Percentiles rank a stretch among this genome's conserved stretches.
Evolutionary conservation across 2,888 invertebrate genomes (phyloP).

Genomic region (Melanostoma scalare): DNA sequence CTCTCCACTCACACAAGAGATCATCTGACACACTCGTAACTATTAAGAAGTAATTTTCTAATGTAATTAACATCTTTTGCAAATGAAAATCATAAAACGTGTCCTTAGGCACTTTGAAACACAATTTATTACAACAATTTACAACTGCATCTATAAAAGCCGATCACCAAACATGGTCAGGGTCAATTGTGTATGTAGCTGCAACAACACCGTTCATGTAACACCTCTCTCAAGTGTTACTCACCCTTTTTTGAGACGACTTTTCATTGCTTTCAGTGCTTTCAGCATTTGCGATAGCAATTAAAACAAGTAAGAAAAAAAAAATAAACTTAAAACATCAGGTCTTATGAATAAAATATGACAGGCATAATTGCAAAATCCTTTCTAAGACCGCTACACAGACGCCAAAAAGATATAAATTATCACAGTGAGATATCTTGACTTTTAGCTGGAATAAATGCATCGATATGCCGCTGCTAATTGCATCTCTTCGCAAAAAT

Average conservation of each 20-base stretch:
- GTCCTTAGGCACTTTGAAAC: slow-evolving; percentile 49
- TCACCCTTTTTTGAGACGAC: slow-evolving; percentile 44
- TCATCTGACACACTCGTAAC: slow-evolving; percentile 12
- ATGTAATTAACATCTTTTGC: slow-evolving; percentile 54
- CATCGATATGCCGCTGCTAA: slow-evolving; percentile 47
- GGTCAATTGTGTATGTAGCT: slow-evolving; percentile 2
- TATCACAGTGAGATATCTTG: slow-evolving; percentile 54
- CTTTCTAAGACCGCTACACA: slow-evolving; percentile 35
- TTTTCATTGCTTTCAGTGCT: slow-evolving; percentile 17
- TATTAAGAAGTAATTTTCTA: slow-evolving; percentile 15
- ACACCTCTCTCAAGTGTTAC: slow-evolving; percentile 53
- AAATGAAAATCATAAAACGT: slow-evolving; percentile 54
- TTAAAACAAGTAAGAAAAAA: slow-evolving; percentile 33
- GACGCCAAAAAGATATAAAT: slow-evolving; percentile 67
- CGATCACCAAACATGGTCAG: slow-evolving; percentile 56
- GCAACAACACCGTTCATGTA: slow-evolving; percentile 44
- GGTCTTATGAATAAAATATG: slow-evolving; percentile 68
- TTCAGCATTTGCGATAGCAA: slow-evolving; percentile 33
- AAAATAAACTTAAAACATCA: slow-evolving; percentile 4
- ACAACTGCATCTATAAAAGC: slow-evolving; percentile 27
- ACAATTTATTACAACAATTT: slow-evolving; percentile 44
- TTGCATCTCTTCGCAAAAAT: slow-evolving; percentile 39
- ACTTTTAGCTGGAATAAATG: slow-evolving; percentile 50
- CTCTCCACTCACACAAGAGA: slow-evolving; percentile 25
- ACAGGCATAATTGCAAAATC: slow-evolving; percentile 66